Evolutionary conservation across 2,888 invertebrate species (phyloP).

Genomic region (Trileptium ribeirensis): DNA sequence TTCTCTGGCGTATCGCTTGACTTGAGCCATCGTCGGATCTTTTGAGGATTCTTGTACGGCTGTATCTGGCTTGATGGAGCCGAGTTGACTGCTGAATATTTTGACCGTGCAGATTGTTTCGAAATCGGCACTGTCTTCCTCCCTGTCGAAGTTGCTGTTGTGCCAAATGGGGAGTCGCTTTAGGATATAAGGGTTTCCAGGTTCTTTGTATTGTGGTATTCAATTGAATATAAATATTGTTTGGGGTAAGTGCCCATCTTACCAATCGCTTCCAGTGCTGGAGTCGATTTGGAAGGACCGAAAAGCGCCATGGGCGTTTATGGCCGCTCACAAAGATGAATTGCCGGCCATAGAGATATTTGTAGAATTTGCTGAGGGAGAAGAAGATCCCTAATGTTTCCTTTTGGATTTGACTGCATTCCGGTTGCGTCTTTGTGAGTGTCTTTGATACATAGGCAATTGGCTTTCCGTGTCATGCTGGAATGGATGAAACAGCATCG

Average conservation of each 20-base stretch:
- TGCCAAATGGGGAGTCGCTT: conserved; percentile 25
- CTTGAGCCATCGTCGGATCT: not conserved
- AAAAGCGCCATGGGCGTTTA: conserved; percentile 33
- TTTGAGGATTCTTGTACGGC: not conserved
- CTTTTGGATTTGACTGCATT: conserved; percentile 38
- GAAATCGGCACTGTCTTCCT: conserved; percentile 21
- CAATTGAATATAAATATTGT: not conserved
- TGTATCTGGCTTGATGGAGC: too few species aligned
- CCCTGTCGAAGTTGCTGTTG: conserved; percentile 22
- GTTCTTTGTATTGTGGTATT: conserved; percentile 11
- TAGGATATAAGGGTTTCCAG: conserved; percentile 31
- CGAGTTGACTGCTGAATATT: too few species aligned
- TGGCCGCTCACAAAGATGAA: conserved; percentile 35
- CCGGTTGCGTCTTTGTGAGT: conserved; percentile 32
- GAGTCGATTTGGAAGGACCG: conserved; percentile 19
- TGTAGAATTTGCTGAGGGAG: conserved; percentile 37
- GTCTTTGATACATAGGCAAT: conserved; percentile 38
- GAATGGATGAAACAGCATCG: conserved; percentile 28
- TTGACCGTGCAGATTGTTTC: conserved; percentile 11
- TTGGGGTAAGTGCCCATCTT: conserved; percentile 27
- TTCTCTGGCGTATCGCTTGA: not conserved
- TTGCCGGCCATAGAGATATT: conserved; percentile 36
- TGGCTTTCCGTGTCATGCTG: conserved; percentile 29
- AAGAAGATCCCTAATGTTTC: conserved; percentile 37
- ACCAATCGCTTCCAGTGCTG: conserved; percentile 25